Conservation (phyloP, 2,888 invertebrate genomes). For the Amblyteles armatorius region DNA sequence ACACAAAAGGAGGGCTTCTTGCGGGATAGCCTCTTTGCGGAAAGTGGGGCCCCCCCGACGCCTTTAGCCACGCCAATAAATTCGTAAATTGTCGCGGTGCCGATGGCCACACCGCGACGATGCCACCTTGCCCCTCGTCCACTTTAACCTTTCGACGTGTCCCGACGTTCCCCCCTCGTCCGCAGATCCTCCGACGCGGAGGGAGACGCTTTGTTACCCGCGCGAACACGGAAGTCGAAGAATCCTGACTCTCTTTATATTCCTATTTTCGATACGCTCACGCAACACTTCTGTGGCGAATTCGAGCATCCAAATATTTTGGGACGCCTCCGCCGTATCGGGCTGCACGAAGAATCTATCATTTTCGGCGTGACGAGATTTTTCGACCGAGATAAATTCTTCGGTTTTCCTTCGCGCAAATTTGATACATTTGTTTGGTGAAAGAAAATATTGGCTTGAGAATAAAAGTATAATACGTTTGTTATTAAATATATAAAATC, state of each 20-base stretch:
- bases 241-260: conserved; percentile 18
- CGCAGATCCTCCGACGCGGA: background rate
- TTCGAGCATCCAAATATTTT: conserved; percentile 64
- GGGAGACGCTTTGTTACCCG: background rate
- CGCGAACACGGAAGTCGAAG: conserved; percentile 52
- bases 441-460: no score
- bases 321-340: conserved; percentile 17
- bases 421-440: background rate
- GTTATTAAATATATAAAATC: no score
- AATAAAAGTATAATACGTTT: no score
- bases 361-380: conserved; percentile 32
- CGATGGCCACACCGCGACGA: conserved; percentile 16
- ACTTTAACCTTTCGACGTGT: conserved; percentile 5
- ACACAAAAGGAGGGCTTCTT: conserved; percentile 63
- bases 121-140: conserved; percentile 23
- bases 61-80: conserved; percentile 76
- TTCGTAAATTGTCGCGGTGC: conserved; percentile 67
- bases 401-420: background rate
- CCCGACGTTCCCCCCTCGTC: background rate
- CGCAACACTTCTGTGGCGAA: conserved; percentile 50
- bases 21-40: conserved; percentile 56
- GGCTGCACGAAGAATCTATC: background rate
- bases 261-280: conserved; percentile 23
- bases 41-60: conserved; percentile 56
- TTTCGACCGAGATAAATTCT: conserved; percentile 18